Percentiles rank a stretch among this genome's conserved stretches.
These are phyloP conservation scores for Neodiprion pinetum DNA, from an alignment of 1,140 invertebrate genomes.

Conservation along the genomic window DNA sequence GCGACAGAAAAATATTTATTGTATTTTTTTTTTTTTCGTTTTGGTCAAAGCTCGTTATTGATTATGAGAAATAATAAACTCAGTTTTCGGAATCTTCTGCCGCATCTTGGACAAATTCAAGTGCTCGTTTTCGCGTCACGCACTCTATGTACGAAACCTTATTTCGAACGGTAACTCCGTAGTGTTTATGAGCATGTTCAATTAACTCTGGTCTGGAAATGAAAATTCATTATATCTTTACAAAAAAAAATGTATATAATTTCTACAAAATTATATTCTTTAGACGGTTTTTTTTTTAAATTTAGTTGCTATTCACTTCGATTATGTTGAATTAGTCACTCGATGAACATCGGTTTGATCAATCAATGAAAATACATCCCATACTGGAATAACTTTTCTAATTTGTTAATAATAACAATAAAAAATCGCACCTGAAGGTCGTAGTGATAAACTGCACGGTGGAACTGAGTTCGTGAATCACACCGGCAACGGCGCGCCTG, in stretches of 20 bases:
- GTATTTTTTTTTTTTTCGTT: no score
- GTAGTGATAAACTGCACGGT: conserved; percentile 99
- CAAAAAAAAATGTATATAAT: background rate
- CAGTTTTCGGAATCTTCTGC: no score
- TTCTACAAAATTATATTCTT: background rate
- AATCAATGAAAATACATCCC: background rate
- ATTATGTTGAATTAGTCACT: no score
- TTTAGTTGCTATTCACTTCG: background rate
- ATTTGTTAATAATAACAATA: background rate
- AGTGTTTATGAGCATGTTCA: conserved; percentile 98
- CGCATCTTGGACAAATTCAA: conserved; percentile 97
- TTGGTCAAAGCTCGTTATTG: no score
- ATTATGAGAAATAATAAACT: no score
- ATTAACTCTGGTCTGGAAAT: conserved; percentile 86
- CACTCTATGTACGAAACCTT: conserved; percentile 95
- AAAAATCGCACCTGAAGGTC: conserved; percentile 75
- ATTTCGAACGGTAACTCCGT: conserved; percentile 98
- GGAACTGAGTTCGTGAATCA: conserved; percentile 96
- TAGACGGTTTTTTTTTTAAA: background rate
- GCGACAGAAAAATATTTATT: no score
- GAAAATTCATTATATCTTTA: conserved; percentile 16
- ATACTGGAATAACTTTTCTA: no score
- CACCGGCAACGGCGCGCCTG: conserved; percentile 96
- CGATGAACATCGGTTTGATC: no score
- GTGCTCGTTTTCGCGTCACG: conserved; percentile 89